Base-by-base conservation (phyloP, 2,888 invertebrate genomes). In the Caenorhabditis parvicauda region DNA sequence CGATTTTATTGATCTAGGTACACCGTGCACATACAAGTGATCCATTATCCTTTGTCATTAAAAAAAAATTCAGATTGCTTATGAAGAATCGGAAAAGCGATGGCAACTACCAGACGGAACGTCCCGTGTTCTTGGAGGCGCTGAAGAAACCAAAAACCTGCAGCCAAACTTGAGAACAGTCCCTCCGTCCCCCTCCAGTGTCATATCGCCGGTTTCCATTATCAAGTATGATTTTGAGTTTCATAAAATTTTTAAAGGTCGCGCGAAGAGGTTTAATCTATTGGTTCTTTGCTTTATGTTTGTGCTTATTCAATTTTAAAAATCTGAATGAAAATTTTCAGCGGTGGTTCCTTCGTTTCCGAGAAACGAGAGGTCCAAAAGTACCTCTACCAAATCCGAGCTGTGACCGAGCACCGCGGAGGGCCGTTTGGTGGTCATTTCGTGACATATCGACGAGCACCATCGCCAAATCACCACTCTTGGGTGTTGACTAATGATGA, bases 351-450 rank as follows among this genome's bases (percentile, higher is more conserved):
- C 21, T 69, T 67, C 45, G 59, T 72, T 14, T 59, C 67, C 2
- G 69, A 72, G 41, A 25, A 57, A 22, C 49, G 57, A 29, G 67
- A 63, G 22, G 59, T 64, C 0, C 64, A 64, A 21, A 55, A 58
- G 6, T 67, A 88, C 72, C 84, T 86, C 38, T 94, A 91, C 84
- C 87, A 88, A 63, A 86, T 95, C 64, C 85, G 87, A 58, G 89
- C 91, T 2, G 92, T 92, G 6, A 89, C 93, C 44, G 91, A 91
- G 64, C 94, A 94, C 84, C 87, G 89, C 66, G 94, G 94, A 2
- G 89, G 90, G 45, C 90, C 90, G 9, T 87, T 89, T 81, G 89
- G 90, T 44, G 95, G 95, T 1, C 95, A 95, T 86, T 95, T 93
- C 85, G 89, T 93, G 60, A 92, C 93, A 43, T 94, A 92, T 83